Base-by-base conservation (phyloP, 2,888 invertebrate genomes). In the Melieria crassipennis region DNA sequence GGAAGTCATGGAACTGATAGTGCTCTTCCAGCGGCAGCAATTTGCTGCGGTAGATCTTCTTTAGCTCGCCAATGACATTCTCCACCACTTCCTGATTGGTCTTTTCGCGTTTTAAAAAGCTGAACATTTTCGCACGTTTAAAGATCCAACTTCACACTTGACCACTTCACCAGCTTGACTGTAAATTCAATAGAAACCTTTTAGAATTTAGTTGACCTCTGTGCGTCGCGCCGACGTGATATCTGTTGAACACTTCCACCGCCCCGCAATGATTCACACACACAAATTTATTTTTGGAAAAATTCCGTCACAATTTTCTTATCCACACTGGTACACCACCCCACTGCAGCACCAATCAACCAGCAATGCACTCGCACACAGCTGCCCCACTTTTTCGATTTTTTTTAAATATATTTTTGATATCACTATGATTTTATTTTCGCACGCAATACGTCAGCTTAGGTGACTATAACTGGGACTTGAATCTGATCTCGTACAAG, bases 1-100 rank as follows among this genome's bases (percentile, higher is more conserved):
- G 97, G 87, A 97, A 98, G 84, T 97, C 97, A 86, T 97, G 96
- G 87, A 97, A 98, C 85, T 94, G 94, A 87, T 97, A 96, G 82
- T 92, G 92, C 81, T 92, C 91, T 86, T 98, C 97, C 78, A 98
- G 88, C 7, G 97, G 97, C 81, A 96, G 88, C 79, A 98, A 89
- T 87, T 97, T 98, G 79, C 92, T 91, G 87, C 91, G 95, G 88
- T 98, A 98, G 81, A 97, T 94, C 85, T 93, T 93, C 88, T 98
- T 97, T 77, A 99, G 91, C 73, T 98, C 98, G 83, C 97, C 96
- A 76, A 96, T 92, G 73, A 99, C 98, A 90, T 92, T 96, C 83
- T 95, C 94, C 83, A 93, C 94, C 81, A 93, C 90, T 85, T 94
- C 94, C 75, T 92, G 89, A 76, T 80, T 81, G 72, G 77, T 79